These are phyloP conservation scores for Crematogaster levior DNA, from an alignment of 2,888 invertebrate species.

Conservation along the genomic window DNA sequence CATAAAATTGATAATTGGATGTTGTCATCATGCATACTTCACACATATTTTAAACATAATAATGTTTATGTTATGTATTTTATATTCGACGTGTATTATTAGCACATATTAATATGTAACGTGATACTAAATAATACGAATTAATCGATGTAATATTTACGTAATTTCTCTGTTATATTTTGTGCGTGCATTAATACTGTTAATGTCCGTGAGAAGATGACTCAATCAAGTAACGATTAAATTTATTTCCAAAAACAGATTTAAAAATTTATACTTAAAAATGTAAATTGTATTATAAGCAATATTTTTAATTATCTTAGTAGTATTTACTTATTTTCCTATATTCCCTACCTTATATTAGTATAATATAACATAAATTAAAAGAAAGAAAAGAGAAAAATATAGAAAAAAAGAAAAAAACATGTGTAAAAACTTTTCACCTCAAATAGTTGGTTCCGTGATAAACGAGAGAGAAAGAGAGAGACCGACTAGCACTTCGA, in stretches of 20 bases:
- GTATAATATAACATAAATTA: background rate
- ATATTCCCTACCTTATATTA: background rate
- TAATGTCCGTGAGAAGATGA: constrained; percentile 19
- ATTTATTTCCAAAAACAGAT: constrained; percentile 4
- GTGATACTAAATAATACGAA: constrained; percentile 44
- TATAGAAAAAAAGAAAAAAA: background rate
- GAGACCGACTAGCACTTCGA: background rate
- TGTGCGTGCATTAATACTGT: constrained; percentile 27
- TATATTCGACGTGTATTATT: constrained; percentile 25
- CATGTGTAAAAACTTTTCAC: background rate
- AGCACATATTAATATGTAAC: constrained; percentile 33
- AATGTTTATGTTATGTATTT: constrained; percentile 42
- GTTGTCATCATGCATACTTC: background rate
- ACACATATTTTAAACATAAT: constrained; percentile 4
- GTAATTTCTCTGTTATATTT: constrained; percentile 38
- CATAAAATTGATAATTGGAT: constrained; percentile 40
- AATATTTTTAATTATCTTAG: constrained; percentile 1
- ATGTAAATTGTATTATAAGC: background rate
- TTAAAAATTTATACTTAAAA: background rate
- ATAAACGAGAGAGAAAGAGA: background rate
- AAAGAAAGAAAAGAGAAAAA: too few species aligned
- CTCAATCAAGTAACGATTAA: constrained; percentile 27
- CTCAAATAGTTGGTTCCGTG: background rate
- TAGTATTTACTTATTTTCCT: background rate
- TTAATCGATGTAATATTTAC: constrained; percentile 48